Evolutionary conservation across 2,888 invertebrate species (phyloP).

Genomic region (Matsumyia berberina): DNA sequence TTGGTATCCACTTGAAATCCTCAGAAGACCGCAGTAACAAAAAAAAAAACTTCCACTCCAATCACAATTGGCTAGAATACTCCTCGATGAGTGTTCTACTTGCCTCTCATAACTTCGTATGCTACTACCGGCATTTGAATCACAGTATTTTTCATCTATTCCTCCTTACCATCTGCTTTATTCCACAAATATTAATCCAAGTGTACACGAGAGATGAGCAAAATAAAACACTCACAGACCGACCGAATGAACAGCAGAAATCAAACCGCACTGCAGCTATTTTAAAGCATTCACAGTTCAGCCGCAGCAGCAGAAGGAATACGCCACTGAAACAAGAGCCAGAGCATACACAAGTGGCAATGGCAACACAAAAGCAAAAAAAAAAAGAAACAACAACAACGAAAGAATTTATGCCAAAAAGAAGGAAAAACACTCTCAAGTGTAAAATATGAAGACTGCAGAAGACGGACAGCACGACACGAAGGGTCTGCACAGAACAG

Average conservation of each 20-base stretch:
- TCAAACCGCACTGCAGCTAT: conserved; percentile 76
- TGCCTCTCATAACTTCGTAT: conserved; percentile 20
- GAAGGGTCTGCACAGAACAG: conserved; percentile 52
- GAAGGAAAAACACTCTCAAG: conserved; percentile 58
- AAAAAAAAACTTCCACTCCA: conserved; percentile 38
- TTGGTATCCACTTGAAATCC: conserved; percentile 52
- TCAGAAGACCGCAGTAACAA: conserved; percentile 18
- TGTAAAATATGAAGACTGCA: conserved; percentile 73
- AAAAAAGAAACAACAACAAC: conserved; percentile 36
- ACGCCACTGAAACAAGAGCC: conserved; percentile 73
- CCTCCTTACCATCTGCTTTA: conserved; percentile 25
- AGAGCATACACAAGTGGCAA: conserved; percentile 69
- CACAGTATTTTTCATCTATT: conserved; percentile 38
- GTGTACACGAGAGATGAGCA: conserved; percentile 31
- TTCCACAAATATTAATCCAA: conserved; percentile 54
- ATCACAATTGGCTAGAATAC: conserved; percentile 40
- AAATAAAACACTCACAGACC: conserved; percentile 47
- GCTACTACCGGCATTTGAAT: conserved; percentile 45
- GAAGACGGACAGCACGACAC: conserved; percentile 60
- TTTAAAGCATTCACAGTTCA: conserved; percentile 75
- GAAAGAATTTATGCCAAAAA: conserved; percentile 69
- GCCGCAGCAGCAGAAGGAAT: conserved; percentile 59
- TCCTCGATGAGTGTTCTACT: conserved; percentile 32
- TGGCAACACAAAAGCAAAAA: conserved; percentile 69
- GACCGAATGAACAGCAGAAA: conserved; percentile 69